Base-by-base conservation (phyloP, 2,797 vertebrate species). In the Amphiprion clarkii region DNA sequence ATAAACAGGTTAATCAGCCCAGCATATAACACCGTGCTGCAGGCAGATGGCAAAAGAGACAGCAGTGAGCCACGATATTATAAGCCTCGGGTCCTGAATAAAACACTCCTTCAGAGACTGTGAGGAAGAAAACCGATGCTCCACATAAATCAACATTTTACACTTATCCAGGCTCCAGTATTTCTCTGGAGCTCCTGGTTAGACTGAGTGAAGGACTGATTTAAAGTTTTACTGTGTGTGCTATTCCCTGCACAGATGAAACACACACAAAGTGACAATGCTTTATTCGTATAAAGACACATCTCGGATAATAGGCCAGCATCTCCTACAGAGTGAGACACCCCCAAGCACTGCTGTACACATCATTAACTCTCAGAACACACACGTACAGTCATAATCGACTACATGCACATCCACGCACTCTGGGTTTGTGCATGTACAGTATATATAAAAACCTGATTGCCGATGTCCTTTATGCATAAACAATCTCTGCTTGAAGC, bases 121-220 rank as follows among this genome's bases (percentile, higher is more conserved):
- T 46, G 56, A 58, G 56, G 72, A 67, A 40, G 48, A 63, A 82
- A 87, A 88, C 88, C 79, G 0, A 87, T 91, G 83, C 62, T 65
- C 10, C 78, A 76, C 66, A 87, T 84, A 87, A 89, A 82, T 87
- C 77, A 75, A 78, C 62, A 86, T 85, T 86, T 84, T 81, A 71
- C 54, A 67, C 44, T 82, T 21, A 82, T 25, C 65, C 65, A 79
- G 39, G 56, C 67, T 27, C 19, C 54, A 73, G 52, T 69, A 84
- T 78, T 83, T 84, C 44, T 71, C 27, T 23, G 52, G 4, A 76
- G 69, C 62, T 61, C 11, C 63, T 39, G 64, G 42, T 48, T 60
- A 19, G 75, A 58, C 23, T 13, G 65, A 77, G 77, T 44, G 52
- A 74, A 79, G 27, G 52, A 56, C 60, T 56, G 25, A 77, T 60